Evolutionary conservation across 2,113 vertebrate species (phyloP).

Genomic region (Catharus minimus): DNA sequence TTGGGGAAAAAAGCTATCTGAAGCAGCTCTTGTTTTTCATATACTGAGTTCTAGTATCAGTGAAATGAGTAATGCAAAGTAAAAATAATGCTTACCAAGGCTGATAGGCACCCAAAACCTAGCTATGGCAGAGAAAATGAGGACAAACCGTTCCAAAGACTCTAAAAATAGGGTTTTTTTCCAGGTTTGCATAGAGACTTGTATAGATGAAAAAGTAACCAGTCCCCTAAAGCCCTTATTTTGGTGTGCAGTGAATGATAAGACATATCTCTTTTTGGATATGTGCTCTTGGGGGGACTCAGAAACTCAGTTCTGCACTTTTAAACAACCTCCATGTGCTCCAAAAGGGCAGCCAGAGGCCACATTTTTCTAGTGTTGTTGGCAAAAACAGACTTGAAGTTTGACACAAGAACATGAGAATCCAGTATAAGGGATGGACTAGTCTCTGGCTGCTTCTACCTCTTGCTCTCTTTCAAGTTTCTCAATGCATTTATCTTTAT

Average conservation of each 20-base stretch:
- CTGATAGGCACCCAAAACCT: not conserved
- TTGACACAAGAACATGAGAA: slow-evolving; percentile 5
- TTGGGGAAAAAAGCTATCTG: not conserved
- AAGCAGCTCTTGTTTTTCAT: slow-evolving; percentile 11
- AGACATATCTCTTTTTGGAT: not conserved
- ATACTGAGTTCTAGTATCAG: not conserved
- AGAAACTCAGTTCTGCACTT: not conserved
- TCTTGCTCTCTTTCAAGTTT: not conserved
- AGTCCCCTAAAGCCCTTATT: not conserved
- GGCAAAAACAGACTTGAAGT: not conserved
- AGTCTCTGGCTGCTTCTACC: not conserved
- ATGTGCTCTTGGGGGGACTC: not conserved
- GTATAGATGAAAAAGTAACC: not conserved
- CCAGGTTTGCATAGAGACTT: not conserved
- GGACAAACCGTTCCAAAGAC: not conserved
- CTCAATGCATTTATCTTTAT: not conserved
- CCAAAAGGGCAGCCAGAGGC: slow-evolving; percentile 40
- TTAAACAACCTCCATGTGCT: slow-evolving; percentile 21
- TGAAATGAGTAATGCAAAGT: slow-evolving; percentile 2
- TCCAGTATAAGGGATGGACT: not conserved
- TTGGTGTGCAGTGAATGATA: not conserved
- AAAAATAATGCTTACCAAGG: not conserved
- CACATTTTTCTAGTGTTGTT: not conserved
- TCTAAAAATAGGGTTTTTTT: not conserved
- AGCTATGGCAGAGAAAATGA: not conserved